A percentile compares a stretch with the other conserved stretches of the same genome.
These are phyloP conservation scores for Scortum barcoo DNA, from an alignment of 2,113 vertebrate genomes.

Conservation along the genomic window DNA sequence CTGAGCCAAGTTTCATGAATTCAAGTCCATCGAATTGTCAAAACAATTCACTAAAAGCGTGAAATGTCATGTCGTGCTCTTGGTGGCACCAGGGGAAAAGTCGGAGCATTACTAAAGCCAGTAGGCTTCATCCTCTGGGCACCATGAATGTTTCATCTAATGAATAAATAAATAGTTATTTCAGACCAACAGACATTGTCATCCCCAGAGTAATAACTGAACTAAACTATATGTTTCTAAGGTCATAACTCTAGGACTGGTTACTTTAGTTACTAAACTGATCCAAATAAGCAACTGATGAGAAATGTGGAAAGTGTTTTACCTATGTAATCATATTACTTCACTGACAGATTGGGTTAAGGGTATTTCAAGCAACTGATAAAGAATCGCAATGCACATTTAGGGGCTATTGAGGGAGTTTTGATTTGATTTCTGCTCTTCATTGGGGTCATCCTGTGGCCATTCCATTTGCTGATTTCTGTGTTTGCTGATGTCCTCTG, in stretches of 20 bases:
- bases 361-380: slow-evolving; percentile 41
- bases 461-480: slow-evolving; percentile 62
- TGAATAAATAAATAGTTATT: background rate
- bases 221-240: slow-evolving; percentile 9
- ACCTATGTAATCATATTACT: slow-evolving; percentile 30
- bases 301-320: slow-evolving; percentile 16
- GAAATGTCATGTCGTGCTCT: background rate
- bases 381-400: slow-evolving; percentile 45
- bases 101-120: background rate
- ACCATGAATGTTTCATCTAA: background rate
- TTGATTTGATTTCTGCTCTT: slow-evolving; percentile 63
- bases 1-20: background rate
- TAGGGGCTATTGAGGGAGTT: slow-evolving; percentile 39
- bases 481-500: slow-evolving; percentile 69
- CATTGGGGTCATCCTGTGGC: slow-evolving; percentile 67
- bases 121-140: background rate
- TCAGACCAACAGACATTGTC: background rate
- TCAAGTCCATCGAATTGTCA: background rate
- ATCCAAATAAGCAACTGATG: slow-evolving; percentile 24
- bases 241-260: background rate
- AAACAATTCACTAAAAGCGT: background rate
- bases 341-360: slow-evolving; percentile 19
- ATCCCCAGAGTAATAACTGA: background rate
- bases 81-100: background rate
- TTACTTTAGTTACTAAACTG: background rate